These are phyloP conservation scores for Drosophila koepferae DNA, from an alignment of 2,888 invertebrate species.

Conservation along the genomic window DNA sequence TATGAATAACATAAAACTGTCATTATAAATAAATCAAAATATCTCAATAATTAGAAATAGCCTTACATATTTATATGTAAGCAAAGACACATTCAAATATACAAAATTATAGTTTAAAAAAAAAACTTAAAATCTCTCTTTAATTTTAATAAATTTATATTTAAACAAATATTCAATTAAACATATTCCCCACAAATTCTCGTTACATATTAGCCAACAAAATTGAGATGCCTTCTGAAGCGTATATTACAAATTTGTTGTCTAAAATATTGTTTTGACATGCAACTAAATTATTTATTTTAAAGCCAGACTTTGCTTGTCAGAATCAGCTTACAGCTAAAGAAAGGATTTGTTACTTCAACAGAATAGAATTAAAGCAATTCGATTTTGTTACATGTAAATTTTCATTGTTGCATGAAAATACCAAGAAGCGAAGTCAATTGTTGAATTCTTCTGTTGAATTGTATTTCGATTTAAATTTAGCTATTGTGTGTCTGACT, in stretches of 20 bases:
- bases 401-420: neutral
- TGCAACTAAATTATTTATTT: constrained; percentile 13
- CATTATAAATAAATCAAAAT: too few species aligned
- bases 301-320: constrained; percentile 3
- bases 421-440: neutral
- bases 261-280: constrained; percentile 11
- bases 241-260: neutral
- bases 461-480: neutral
- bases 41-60: too few species aligned
- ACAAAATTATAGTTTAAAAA: too few species aligned
- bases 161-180: too few species aligned
- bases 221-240: too few species aligned
- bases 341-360: neutral
- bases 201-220: neutral
- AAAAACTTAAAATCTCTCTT: too few species aligned
- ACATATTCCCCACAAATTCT: neutral
- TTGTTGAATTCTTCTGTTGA: neutral
- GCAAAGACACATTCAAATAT: too few species aligned
- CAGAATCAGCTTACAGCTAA: neutral
- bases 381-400: neutral
- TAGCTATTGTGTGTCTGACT: neutral
- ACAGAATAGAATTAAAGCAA: constrained; percentile 1
- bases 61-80: too few species aligned
- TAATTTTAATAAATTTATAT: too few species aligned
- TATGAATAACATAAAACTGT: too few species aligned